These are phyloP conservation scores for Notoglanidium macrostoma DNA, from an alignment of 2,797 vertebrate genomes.

Conservation along the genomic window DNA sequence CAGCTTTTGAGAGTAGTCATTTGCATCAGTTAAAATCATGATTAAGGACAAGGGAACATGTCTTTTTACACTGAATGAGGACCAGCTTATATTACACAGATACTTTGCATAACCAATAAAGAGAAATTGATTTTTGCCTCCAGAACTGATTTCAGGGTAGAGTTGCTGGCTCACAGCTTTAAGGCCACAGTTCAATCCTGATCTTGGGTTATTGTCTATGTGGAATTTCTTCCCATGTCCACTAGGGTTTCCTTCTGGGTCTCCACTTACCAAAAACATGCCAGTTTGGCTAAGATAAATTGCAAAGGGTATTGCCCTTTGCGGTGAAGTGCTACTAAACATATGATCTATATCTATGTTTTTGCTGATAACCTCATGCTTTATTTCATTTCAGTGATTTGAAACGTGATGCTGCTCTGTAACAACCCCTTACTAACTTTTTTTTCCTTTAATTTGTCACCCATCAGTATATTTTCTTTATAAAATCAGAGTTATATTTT, in stretches of 20 bases:
- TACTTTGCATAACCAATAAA: not conserved
- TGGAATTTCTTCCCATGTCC: not conserved
- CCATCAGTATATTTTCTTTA: not conserved
- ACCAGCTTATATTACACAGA: not conserved
- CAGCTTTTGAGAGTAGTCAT: not conserved
- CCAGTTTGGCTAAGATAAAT: not conserved
- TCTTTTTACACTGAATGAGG: not conserved
- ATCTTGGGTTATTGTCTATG: not conserved
- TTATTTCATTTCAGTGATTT: not conserved
- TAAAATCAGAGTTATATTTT: not conserved
- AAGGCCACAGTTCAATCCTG: not conserved
- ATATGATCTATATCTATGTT: not conserved
- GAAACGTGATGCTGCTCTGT: not conserved
- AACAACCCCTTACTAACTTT: not conserved
- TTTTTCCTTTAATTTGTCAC: not conserved
- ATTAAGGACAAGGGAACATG: not conserved
- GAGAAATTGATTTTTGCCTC: not conserved
- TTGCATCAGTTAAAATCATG: not conserved
- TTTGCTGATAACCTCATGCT: not conserved
- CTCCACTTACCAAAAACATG: not conserved
- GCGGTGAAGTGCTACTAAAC: not conserved
- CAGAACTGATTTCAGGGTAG: not conserved
- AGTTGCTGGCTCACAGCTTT: not conserved
- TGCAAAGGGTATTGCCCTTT: not conserved
- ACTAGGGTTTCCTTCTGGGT: not conserved